A percentile compares a stretch with the other conserved stretches of the same genome.
Conservation (phyloP, 2,797 vertebrate species). For the Graptemys geographica region DNA sequence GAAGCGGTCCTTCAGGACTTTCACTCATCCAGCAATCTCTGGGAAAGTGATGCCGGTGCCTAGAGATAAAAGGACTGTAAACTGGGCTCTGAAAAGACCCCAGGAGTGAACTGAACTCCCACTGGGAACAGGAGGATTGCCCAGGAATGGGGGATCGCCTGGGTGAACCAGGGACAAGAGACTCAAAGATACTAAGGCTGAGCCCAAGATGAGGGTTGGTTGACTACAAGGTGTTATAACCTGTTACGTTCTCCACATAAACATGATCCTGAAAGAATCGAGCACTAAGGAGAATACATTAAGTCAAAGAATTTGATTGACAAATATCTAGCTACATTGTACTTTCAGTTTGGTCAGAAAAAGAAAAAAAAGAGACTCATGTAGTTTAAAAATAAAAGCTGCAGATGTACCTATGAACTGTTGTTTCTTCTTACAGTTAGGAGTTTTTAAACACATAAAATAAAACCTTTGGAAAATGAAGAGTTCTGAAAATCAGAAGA, state of each 20-base stretch:
- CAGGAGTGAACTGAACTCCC: not conserved
- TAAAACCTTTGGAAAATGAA: not conserved
- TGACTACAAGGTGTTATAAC: not conserved
- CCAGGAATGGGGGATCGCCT: not conserved
- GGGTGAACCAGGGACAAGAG: not conserved
- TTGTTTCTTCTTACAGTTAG: not conserved
- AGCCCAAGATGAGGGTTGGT: not conserved
- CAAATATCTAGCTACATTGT: not conserved
- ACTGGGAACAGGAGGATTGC: not conserved
- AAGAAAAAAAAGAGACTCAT: not conserved
- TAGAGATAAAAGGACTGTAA: not conserved
- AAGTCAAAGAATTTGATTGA: not conserved
- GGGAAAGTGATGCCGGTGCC: not conserved
- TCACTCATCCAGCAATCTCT: not conserved
- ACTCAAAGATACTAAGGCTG: not conserved
- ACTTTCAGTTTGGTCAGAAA: not conserved
- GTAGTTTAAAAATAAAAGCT: not conserved
- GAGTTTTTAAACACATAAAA: not conserved
- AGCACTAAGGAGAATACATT: not conserved
- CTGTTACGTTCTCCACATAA: slow-evolving; percentile 14
- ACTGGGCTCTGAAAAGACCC: not conserved
- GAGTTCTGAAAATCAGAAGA: not conserved
- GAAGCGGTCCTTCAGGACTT: too few relatives aligned
- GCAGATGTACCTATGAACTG: not conserved
- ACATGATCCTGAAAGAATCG: not conserved